A percentile compares a stretch with the other conserved stretches of the same genome.
phyloP scores from a whole-genome alignment of 2,797 vertebrate species.

The Borostomias antarcticus region DNA sequence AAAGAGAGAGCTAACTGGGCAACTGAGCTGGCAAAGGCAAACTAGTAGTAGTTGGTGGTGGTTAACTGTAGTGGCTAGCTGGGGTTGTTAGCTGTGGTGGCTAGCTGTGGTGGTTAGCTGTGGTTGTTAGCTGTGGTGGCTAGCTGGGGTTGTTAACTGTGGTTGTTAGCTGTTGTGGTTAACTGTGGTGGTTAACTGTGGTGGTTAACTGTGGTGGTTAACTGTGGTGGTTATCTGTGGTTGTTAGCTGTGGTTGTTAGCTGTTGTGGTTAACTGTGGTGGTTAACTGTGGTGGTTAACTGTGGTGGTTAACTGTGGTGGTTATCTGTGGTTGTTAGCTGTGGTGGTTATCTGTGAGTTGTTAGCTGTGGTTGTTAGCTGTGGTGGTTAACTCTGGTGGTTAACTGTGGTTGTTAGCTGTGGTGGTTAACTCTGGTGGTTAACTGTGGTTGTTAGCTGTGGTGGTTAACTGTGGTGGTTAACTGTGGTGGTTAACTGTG shows the following conservation, averaged over 20 bases:
- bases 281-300: too few relatives aligned
- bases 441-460: constrained; percentile 90
- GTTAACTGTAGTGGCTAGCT: not conserved
- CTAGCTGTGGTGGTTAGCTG: too few relatives aligned
- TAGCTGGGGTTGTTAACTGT: constrained; percentile 43
- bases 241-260: too few relatives aligned
- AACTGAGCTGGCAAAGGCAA: too few relatives aligned
- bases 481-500: constrained; percentile 87
- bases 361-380: too few relatives aligned
- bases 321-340: too few relatives aligned
- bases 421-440: constrained; percentile 58
- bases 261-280: constrained; percentile 27
- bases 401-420: not conserved
- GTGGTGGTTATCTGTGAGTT: too few relatives aligned
- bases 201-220: constrained; percentile 33
- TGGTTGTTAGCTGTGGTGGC: not conserved
- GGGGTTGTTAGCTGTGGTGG: too few relatives aligned
- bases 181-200: not conserved
- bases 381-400: not conserved
- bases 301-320: too few relatives aligned
- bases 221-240: too few relatives aligned
- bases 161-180: too few relatives aligned
- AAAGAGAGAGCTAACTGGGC: not conserved
- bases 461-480: constrained; percentile 90
- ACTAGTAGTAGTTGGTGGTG: too few relatives aligned